Evolutionary conservation across 2,797 vertebrate genomes (phyloP).

Genomic region (Onychomys torridus): DNA sequence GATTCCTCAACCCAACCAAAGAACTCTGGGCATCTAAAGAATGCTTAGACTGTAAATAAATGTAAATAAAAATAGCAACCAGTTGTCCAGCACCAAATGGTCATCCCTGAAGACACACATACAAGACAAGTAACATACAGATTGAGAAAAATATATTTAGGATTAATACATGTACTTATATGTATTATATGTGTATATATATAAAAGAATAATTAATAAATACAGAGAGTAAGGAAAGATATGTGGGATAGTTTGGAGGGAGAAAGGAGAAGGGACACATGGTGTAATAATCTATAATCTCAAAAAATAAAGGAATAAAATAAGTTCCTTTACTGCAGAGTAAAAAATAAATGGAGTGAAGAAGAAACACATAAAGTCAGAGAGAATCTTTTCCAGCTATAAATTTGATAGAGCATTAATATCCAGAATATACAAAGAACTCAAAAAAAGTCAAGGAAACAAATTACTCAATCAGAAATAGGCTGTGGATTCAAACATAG

Average conservation of each 20-base stretch:
- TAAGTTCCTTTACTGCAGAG: neutral
- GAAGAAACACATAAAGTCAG: neutral
- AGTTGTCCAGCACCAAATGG: neutral
- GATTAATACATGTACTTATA: neutral
- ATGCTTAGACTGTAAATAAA: neutral
- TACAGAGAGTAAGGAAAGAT: neutral
- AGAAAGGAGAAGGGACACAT: neutral
- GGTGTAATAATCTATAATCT: neutral
- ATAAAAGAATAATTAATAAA: neutral
- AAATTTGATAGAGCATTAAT: neutral
- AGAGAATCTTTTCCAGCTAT: neutral
- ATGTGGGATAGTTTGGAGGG: neutral
- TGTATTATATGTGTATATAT: neutral
- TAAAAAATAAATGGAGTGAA: neutral
- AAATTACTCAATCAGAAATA: neutral
- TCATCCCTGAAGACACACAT: neutral
- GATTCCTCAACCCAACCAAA: neutral
- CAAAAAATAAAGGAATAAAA: neutral
- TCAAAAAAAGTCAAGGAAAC: neutral
- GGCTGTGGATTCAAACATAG: neutral
- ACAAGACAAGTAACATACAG: neutral
- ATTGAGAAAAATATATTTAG: neutral
- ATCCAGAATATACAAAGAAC: neutral
- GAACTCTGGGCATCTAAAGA: neutral
- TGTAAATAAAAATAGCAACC: too few relatives aligned